Percentiles rank a stretch among this genome's conserved stretches.
Conservation (phyloP, 1,140 invertebrate genomes). For the Penaeus japonicus region DNA sequence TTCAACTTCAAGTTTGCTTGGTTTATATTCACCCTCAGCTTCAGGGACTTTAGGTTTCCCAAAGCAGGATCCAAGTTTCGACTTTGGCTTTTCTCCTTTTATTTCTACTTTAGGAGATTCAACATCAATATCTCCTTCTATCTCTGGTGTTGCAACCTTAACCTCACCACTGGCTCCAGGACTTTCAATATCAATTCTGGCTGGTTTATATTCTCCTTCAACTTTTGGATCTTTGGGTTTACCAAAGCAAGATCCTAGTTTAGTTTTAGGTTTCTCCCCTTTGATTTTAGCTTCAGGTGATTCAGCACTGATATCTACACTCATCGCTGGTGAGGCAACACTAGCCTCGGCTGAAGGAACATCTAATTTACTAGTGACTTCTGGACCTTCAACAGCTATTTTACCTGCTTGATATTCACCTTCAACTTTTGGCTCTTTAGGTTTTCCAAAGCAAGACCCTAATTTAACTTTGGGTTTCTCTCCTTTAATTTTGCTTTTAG, state of each 20-base stretch:
- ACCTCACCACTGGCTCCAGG: not conserved
- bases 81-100: constrained; percentile 28
- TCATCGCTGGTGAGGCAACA: not conserved
- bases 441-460: constrained; percentile 49
- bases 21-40: constrained; percentile 29
- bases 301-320: not conserved
- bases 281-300: constrained; percentile 21
- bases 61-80: constrained; percentile 36
- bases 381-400: constrained; percentile 1
- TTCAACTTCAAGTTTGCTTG: constrained; percentile 31
- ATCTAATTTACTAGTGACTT: not conserved
- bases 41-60: constrained; percentile 38
- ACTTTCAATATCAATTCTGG: constrained; percentile 13
- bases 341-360: not conserved
- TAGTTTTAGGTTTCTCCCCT: constrained; percentile 1
- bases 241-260: constrained; percentile 33
- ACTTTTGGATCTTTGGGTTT: constrained; percentile 34
- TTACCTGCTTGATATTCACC: constrained; percentile 30
- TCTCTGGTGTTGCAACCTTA: constrained; percentile 2
- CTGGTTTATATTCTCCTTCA: constrained; percentile 29
- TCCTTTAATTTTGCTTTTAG: not conserved
- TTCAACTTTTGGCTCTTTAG: constrained; percentile 35
- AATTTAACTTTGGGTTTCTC: constrained; percentile 21
- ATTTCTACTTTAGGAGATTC: constrained; percentile 29
- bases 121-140: not conserved